Conservation (phyloP, 1,140 invertebrate species). For the Alviniconcha marisindica region DNA sequence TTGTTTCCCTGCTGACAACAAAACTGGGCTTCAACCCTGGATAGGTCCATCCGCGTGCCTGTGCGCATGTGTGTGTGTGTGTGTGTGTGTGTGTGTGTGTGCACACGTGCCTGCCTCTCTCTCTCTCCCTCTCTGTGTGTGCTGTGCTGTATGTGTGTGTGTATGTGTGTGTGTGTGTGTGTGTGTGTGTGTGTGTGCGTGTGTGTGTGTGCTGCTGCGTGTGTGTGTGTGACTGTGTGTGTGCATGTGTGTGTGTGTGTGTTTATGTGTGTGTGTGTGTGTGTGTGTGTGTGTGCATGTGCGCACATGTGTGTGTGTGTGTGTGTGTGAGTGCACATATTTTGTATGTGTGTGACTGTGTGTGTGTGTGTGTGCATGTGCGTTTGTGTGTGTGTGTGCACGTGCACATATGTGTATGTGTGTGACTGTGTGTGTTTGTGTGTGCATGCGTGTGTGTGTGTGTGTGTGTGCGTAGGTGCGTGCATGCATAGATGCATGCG, state of each 20-base stretch:
- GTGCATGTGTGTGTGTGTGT: conserved; percentile 14
- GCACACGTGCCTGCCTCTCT: no score
- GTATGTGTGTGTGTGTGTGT: background rate
- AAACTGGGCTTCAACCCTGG: no score
- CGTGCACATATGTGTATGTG: conserved; percentile 18
- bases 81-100: background rate
- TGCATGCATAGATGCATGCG: background rate
- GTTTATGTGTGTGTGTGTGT: background rate
- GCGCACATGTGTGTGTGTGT: background rate
- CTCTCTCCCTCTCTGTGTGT: no score
- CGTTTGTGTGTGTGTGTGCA: conserved; percentile 15
- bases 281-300: conserved; percentile 13
- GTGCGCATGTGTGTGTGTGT: no score
- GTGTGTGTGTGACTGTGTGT: background rate
- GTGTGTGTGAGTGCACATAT: background rate
- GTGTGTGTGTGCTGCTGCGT: background rate
- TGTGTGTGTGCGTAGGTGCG: background rate
- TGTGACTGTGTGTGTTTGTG: background rate
- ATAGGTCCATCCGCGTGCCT: no score
- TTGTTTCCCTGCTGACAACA: background rate
- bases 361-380: conserved; percentile 33
- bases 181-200: background rate
- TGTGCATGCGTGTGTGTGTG: background rate
- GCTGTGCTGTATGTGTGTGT: no score
- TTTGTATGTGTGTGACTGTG: background rate